Percentiles rank a stretch among this genome's conserved stretches.
These are phyloP conservation scores for Lagria hirta DNA, from an alignment of 2,888 invertebrate genomes.

Conservation along the genomic window DNA sequence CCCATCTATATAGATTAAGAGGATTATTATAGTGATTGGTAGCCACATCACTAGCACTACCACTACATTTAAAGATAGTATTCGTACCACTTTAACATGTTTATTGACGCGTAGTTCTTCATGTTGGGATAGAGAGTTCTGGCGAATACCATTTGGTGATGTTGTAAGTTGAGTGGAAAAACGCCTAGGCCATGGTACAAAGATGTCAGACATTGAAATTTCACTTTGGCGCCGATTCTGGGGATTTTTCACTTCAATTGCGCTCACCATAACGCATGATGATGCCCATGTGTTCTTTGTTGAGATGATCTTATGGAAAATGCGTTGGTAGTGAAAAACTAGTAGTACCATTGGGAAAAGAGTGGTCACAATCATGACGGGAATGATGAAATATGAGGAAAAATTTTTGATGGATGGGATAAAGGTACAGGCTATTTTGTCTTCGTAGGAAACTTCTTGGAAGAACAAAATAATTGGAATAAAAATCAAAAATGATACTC, in stretches of 20 bases:
- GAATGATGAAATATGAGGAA: conserved; percentile 57
- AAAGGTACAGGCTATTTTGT: conserved; percentile 57
- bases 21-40: conserved; percentile 58
- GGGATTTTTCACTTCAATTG: conserved; percentile 36
- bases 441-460: conserved; percentile 42
- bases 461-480: conserved; percentile 60
- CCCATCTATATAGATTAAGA: conserved; percentile 60
- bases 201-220: conserved; percentile 55
- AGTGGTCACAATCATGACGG: conserved; percentile 56
- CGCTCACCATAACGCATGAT: conserved; percentile 52
- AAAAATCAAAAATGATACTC: conserved; percentile 55
- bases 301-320: conserved; percentile 58
- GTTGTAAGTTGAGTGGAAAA: conserved; percentile 48
- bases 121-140: conserved; percentile 55
- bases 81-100: conserved; percentile 58
- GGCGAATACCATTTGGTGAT: conserved; percentile 47
- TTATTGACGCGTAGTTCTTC: conserved; percentile 58
- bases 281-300: conserved; percentile 58
- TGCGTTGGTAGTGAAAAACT: conserved; percentile 59
- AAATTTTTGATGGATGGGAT: conserved; percentile 55
- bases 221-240: conserved; percentile 54
- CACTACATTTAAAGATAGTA: conserved; percentile 58
- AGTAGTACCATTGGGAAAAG: conserved; percentile 59
- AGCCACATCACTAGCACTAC: conserved; percentile 62
- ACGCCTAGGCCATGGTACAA: conserved; percentile 56